Evolutionary conservation across 2,888 invertebrate genomes (phyloP), one percentile per base, ranked within the genome.

Genomic region (Meganola albula): DNA sequence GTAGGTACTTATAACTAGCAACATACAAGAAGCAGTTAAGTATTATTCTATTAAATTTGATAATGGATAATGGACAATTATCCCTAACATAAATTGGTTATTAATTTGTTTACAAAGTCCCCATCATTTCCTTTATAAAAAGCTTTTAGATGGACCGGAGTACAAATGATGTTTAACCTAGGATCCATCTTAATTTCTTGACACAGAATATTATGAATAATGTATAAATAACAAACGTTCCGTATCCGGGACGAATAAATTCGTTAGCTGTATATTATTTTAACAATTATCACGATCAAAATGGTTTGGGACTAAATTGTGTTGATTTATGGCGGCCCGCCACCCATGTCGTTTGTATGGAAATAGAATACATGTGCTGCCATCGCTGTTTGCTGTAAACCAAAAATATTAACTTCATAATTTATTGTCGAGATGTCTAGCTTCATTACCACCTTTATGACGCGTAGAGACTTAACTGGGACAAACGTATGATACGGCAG

Each of bases 301-400:
- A 44, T 40, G 53, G 71, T 75, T 74, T 66, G 60, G 70, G 76
- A 79, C 75, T 75, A 74, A 74, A 78, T 78, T 74, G 71, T 70
- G 64, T 66, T 78, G 74, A 75, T 74, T 75, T 74, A 75, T 63
- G 63, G 54, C 49, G 48, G 49, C 34, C 53, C 53, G 66, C 80
- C 79, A 80, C 79, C 80, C 80, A 79, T 68, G 70, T 69, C 56
- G 78, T 52, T 33, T 44, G 51, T 38, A 39, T 43, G 47, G 54
- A 72, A 77, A 79, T 79, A 80, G 78, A 74, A 62, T 48, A 48
- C 52, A 49, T 58, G 46, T 55, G 53, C 52, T 43, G 42, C 46
- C 34, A 38, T 41, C 33, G 24, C 47, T 27, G 38, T 52, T 51
- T 51, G 44, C 26, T 48, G 38, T 43, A 28, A 39, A 40, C 41